Conservation (phyloP, 64 coral and sea anemone genomes). For the Stylophora pistillata region DNA sequence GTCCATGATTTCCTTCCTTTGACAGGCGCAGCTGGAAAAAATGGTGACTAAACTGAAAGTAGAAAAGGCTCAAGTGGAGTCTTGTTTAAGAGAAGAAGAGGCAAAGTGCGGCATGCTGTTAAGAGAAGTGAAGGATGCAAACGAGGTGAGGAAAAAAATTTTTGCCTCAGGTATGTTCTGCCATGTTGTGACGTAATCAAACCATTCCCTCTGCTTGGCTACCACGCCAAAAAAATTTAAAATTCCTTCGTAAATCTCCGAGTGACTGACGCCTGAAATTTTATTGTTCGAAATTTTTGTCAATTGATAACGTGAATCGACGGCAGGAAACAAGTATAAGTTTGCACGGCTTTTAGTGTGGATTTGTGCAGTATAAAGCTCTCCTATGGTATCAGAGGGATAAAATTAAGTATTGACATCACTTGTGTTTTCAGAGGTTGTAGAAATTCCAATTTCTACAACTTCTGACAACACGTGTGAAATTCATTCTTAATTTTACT, state of each 20-base stretch:
- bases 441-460: no score
- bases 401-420: no score
- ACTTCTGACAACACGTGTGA: no score
- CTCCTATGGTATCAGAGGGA: no score
- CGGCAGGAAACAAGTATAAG: no score
- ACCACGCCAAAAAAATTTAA: no score
- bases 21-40: conserved; percentile 76
- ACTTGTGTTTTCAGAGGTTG: no score
- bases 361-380: no score
- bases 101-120: conserved; percentile 83
- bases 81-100: conserved; percentile 75
- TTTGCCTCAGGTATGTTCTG: background rate
- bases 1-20: conserved; percentile 2
- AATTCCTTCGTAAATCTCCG: no score
- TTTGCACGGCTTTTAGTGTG: no score
- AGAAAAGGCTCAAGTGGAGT: conserved; percentile 76
- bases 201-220: background rate
- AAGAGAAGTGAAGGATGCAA: conserved; percentile 90
- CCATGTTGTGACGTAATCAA: background rate
- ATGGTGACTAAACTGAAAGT: conserved; percentile 82
- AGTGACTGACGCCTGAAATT: background rate
- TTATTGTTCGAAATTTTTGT: background rate
- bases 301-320: no score
- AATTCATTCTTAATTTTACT: no score
- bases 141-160: conserved; percentile 52